Percentiles rank a stretch among this genome's conserved stretches.
phyloP scores from a whole-genome alignment of 1,140 invertebrate genomes.

The Leptopilina boulardi region DNA sequence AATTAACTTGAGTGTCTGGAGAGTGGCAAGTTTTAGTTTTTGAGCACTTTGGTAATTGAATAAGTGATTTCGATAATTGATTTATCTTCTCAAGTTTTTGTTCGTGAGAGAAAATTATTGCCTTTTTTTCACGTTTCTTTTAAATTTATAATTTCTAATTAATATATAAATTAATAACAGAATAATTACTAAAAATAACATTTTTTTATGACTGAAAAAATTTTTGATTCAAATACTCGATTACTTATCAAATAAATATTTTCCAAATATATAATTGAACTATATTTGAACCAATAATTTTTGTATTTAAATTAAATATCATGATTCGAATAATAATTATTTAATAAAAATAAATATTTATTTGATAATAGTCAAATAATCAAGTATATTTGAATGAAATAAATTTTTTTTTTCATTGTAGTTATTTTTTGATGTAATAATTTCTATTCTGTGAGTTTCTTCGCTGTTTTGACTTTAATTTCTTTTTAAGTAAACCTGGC shows the following conservation, averaged over 20 bases:
- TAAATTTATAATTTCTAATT: too few relatives aligned
- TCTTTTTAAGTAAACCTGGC: neutral
- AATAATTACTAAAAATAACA: too few relatives aligned
- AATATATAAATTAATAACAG: too few relatives aligned
- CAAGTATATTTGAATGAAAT: neutral
- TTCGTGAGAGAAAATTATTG: neutral
- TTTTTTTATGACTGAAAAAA: too few relatives aligned
- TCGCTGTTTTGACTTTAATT: neutral
- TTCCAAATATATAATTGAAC: too few relatives aligned
- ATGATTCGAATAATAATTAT: too few relatives aligned
- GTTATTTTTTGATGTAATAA: neutral
- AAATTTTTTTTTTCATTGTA: neutral
- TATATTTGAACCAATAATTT: too few relatives aligned
- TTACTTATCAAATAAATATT: too few relatives aligned
- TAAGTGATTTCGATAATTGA: constrained; percentile 3
- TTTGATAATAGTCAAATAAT: too few relatives aligned
- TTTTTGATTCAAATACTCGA: too few relatives aligned
- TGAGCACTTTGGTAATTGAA: neutral
- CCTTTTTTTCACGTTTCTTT: neutral
- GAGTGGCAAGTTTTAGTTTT: neutral
- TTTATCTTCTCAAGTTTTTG: neutral
- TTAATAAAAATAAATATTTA: too few relatives aligned
- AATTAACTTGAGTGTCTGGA: neutral
- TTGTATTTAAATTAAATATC: too few relatives aligned
- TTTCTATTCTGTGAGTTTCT: neutral